Evolutionary conservation across 1,140 invertebrate species (phyloP).

Genomic region (Achroia grisella): DNA sequence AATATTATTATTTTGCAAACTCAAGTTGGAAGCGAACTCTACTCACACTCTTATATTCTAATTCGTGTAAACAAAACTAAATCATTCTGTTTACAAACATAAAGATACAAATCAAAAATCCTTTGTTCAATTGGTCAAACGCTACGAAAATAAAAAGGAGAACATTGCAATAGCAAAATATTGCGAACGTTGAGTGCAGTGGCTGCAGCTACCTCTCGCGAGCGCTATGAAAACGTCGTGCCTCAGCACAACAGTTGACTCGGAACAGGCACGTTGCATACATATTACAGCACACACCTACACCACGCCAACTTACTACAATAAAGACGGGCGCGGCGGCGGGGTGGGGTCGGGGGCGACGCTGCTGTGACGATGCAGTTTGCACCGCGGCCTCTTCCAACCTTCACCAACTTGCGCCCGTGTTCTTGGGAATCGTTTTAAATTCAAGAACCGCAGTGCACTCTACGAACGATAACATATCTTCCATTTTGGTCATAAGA

Average conservation of each 20-base stretch:
- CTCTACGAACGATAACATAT: conserved; percentile 38
- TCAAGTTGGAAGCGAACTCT: no score
- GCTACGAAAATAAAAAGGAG: conserved; percentile 34
- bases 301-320: conserved; percentile 34
- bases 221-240: conserved; percentile 45
- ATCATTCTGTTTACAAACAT: no score
- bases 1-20: no score
- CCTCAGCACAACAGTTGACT: conserved; percentile 62
- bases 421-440: conserved; percentile 73
- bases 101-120: conserved; percentile 1
- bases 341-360: conserved; percentile 25
- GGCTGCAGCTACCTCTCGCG: conserved; percentile 31
- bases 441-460: conserved; percentile 67
- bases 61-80: no score
- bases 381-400: conserved; percentile 68
- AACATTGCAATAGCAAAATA: conserved; percentile 46
- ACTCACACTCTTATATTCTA: no score
- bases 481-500: conserved; percentile 29
- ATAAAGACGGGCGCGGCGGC: conserved; percentile 38
- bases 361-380: conserved; percentile 63
- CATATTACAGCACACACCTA: conserved; percentile 25
- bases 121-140: conserved; percentile 38
- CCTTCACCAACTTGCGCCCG: conserved; percentile 68
- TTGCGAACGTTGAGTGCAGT: conserved; percentile 35
- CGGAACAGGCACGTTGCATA: conserved; percentile 26